Percentiles rank a stretch among this genome's conserved stretches.
Conservation (phyloP, 2,888 invertebrate species). For the Pammene aurita region DNA sequence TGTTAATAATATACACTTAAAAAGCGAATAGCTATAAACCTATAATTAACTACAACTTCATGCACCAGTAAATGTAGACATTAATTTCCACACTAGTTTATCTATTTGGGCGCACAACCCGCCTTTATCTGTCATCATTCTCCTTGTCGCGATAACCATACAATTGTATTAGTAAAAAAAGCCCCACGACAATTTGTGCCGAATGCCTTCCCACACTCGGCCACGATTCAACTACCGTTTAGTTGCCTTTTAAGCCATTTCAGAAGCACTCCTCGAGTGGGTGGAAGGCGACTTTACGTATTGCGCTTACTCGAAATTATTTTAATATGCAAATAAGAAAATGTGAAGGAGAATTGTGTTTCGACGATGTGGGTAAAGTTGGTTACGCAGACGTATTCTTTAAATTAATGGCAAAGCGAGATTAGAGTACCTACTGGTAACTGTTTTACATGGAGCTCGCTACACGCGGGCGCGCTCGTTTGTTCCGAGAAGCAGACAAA, state of each 20-base stretch:
- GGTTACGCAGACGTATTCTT: constrained; percentile 82
- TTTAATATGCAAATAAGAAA: constrained; percentile 84
- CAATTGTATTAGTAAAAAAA: constrained; percentile 59
- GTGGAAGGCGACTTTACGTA: constrained; percentile 77
- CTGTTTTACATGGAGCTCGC: constrained; percentile 81
- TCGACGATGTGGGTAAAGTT: constrained; percentile 77
- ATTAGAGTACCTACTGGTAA: constrained; percentile 79
- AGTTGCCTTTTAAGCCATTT: constrained; percentile 59
- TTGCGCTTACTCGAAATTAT: constrained; percentile 82
- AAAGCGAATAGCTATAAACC: constrained; percentile 79
- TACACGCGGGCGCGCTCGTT: constrained; percentile 74
- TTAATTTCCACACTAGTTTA: constrained; percentile 84
- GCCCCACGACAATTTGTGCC: constrained; percentile 55
- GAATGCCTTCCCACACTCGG: constrained; percentile 56
- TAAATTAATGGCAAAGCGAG: constrained; percentile 81
- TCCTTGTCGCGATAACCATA: constrained; percentile 61
- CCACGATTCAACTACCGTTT: constrained; percentile 55
- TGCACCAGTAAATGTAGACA: constrained; percentile 84
- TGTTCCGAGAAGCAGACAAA: constrained; percentile 80
- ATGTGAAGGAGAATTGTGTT: constrained; percentile 81
- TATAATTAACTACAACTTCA: constrained; percentile 83
- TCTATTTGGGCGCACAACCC: constrained; percentile 82
- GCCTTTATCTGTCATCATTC: constrained; percentile 83
- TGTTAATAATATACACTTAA: constrained; percentile 76
- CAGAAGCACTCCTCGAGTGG: constrained; percentile 52